These are phyloP conservation scores for Thymelicus sylvestris DNA, from an alignment of 2,888 invertebrate genomes.

Conservation along the genomic window DNA sequence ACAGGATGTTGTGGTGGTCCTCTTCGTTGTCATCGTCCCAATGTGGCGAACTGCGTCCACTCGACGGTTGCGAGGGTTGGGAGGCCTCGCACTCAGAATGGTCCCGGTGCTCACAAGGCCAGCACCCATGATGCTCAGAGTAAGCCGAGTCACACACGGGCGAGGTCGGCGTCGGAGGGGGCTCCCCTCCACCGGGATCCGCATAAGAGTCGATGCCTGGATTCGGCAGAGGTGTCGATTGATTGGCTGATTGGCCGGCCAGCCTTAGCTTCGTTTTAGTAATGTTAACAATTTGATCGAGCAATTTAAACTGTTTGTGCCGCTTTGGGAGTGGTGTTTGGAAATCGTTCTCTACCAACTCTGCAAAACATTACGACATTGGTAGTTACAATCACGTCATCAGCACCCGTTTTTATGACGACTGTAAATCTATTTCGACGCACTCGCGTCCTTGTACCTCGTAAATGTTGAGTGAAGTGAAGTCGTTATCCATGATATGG, in stretches of 20 bases:
- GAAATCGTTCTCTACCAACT: constrained; percentile 47
- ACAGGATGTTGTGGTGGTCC: constrained; percentile 70
- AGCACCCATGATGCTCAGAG: constrained; percentile 79
- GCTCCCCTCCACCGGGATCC: constrained; percentile 78
- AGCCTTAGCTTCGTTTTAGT: constrained; percentile 52
- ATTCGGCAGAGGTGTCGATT: constrained; percentile 53
- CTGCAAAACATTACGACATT: constrained; percentile 50
- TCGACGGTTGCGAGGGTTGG: constrained; percentile 73
- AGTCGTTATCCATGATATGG: constrained; percentile 46
- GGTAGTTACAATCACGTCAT: constrained; percentile 44
- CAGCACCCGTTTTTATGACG: constrained; percentile 42
- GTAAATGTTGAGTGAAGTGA: constrained; percentile 36
- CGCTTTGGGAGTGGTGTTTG: constrained; percentile 45
- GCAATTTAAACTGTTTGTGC: constrained; percentile 43
- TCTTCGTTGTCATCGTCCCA: constrained; percentile 79
- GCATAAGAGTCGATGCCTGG: constrained; percentile 79
- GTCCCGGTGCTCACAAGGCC: constrained; percentile 78
- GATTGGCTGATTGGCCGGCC: constrained; percentile 52
- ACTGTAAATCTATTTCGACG: constrained; percentile 54
- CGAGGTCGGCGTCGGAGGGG: constrained; percentile 77
- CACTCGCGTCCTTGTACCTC: constrained; percentile 45
- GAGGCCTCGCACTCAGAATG: constrained; percentile 67
- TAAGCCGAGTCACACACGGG: constrained; percentile 81
- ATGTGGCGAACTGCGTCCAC: constrained; percentile 77
- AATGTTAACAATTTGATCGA: constrained; percentile 49